Base-by-base conservation (phyloP, 2,888 invertebrate species). In the Nowickia ferox region DNA sequence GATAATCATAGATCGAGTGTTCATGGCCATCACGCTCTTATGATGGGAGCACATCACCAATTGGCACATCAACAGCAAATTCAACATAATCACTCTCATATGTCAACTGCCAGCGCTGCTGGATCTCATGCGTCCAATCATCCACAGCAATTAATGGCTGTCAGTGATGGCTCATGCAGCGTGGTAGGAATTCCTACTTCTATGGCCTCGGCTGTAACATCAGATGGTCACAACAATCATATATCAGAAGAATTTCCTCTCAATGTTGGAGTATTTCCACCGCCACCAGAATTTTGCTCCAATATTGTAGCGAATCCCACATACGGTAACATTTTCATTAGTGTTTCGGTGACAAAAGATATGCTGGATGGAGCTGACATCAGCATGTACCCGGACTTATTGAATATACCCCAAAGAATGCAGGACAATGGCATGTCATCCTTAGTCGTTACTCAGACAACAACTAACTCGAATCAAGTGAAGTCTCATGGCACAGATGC, bases 321-420 rank as follows among this genome's bases (percentile, higher is more conserved):
- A 3, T 93, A 92, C 81, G 93, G 93, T 44, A 97, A 97, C 91
- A 97, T 97, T 89, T 97, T 97, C 93, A 97, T 97, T 92, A 97
- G 97, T 87, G 97, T 97, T 69, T 95, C 96, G 11, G 94, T 96
- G 88, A 95, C 95, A 84, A 96, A 96, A 93, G 96, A 97, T 86
- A 94, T 96, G 89, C 89, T 93, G 55, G 93, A 93, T 80, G 94
- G 94, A 46, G 93, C 94, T 87, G 94, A 94, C 89, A 93, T 95
- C 66, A 95, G 96, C 84, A 95, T 96, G 90, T 97, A 96, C 92
- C 97, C 97, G 59, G 97, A 97, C 92, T 93, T 97, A 82, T 93
- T 97, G 88, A 96, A 96, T 91, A 95, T 96, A 88, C 95, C 96
- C 74, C 94, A 94, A 89, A 93, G 95, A 74, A 91, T 93, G 87